Percentiles rank a stretch among this genome's conserved stretches.
These are phyloP conservation scores for Dascillus cervinus DNA, from an alignment of 2,888 invertebrate genomes.

Conservation along the genomic window DNA sequence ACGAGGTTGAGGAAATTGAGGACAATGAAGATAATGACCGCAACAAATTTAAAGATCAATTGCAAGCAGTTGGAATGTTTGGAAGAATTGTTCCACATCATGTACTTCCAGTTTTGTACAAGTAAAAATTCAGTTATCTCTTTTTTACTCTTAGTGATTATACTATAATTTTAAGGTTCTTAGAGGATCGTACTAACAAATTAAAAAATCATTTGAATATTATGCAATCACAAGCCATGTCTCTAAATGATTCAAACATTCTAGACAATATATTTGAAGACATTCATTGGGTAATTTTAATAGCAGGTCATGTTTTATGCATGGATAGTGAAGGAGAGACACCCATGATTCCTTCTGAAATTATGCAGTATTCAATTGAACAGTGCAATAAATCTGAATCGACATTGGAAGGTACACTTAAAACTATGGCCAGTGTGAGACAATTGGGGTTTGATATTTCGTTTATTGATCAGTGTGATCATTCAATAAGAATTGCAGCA, in stretches of 20 bases:
- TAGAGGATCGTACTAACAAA: constrained; percentile 36
- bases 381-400: constrained; percentile 38
- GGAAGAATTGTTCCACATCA: constrained; percentile 58
- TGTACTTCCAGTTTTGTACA: constrained; percentile 56
- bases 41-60: constrained; percentile 59
- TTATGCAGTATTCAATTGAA: constrained; percentile 53
- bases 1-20: constrained; percentile 51
- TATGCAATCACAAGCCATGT: constrained; percentile 38
- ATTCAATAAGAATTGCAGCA: constrained; percentile 55
- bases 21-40: constrained; percentile 60
- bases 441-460: constrained; percentile 24
- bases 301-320: constrained; percentile 61
- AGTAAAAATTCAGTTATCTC: constrained; percentile 31
- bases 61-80: constrained; percentile 64
- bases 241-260: constrained; percentile 31
- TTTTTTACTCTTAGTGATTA: constrained; percentile 1
- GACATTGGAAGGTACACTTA: constrained; percentile 37
- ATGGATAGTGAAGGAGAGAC: constrained; percentile 62
- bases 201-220: constrained; percentile 33
- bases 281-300: constrained; percentile 81
- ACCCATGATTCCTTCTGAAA: constrained; percentile 56
- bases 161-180: constrained; percentile 29
- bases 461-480: constrained; percentile 39
- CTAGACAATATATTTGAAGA: constrained; percentile 74
- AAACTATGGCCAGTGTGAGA: constrained; percentile 29